phyloP scores from a whole-genome alignment of 2,113 vertebrate species.

The Plecturocebus donacophilus region DNA sequence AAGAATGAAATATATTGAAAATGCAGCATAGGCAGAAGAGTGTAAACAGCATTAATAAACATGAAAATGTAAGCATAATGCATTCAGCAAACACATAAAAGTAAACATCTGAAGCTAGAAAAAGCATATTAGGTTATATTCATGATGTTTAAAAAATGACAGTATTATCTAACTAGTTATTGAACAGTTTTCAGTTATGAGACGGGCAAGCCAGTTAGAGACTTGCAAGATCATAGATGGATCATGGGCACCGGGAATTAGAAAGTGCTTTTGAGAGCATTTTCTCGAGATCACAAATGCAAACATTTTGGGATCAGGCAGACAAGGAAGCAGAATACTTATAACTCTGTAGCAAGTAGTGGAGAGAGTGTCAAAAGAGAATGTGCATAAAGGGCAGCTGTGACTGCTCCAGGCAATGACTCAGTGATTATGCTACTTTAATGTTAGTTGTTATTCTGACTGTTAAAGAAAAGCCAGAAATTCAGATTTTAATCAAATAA shows the following conservation, averaged over 20 bases:
- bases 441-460: background rate
- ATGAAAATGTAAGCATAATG: slow-evolving; percentile 10
- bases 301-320: background rate
- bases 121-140: background rate
- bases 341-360: background rate
- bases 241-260: background rate
- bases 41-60: background rate
- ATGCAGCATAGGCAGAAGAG: background rate
- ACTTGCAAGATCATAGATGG: background rate
- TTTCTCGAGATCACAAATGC: background rate
- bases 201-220: background rate
- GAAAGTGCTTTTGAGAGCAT: background rate
- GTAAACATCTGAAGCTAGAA: slow-evolving; percentile 9
- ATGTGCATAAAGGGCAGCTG: background rate
- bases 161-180: background rate
- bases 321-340: background rate
- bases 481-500: slow-evolving; percentile 7
- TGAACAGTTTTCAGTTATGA: background rate
- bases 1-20: slow-evolving; percentile 24
- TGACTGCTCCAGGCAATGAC: background rate
- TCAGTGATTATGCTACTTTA: background rate
- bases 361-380: background rate
- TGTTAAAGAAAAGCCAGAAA: background rate
- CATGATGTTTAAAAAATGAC: background rate
- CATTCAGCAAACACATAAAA: background rate